Evolutionary conservation across 2,113 vertebrate species (phyloP).

Genomic region (Mobula birostris): DNA sequence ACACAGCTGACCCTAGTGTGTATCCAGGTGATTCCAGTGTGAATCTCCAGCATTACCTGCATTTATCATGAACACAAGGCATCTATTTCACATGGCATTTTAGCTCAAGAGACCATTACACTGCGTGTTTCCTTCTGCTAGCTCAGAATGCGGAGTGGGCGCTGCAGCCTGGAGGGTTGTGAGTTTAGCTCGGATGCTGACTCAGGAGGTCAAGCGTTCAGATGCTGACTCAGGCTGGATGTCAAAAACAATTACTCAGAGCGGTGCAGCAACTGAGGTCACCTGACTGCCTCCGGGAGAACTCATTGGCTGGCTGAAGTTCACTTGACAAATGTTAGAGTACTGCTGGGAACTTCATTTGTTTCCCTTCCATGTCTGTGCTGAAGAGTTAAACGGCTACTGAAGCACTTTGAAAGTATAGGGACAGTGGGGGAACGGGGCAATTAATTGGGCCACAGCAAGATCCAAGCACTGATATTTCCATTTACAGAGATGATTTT

Average conservation of each 20-base stretch:
- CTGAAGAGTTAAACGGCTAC: too few relatives aligned
- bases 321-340: neutral
- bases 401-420: neutral
- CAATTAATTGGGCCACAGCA: neutral
- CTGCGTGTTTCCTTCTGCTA: neutral
- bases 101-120: neutral
- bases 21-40: too few relatives aligned
- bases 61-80: too few relatives aligned
- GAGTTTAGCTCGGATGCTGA: neutral
- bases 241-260: neutral
- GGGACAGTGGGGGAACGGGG: neutral
- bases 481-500: neutral
- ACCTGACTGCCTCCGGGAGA: neutral
- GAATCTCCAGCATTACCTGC: too few relatives aligned
- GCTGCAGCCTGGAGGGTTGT: neutral
- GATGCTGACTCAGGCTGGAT: neutral
- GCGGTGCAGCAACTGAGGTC: neutral
- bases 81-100: neutral
- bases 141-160: neutral
- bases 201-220: neutral
- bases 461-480: neutral
- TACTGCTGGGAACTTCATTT: neutral
- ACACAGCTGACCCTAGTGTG: too few relatives aligned
- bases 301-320: neutral
- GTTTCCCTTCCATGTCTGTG: too few relatives aligned